Percentiles rank a stretch among this genome's conserved stretches.
Evolutionary conservation across 2,888 invertebrate genomes (phyloP).

Genomic region (Lottia scabra): DNA sequence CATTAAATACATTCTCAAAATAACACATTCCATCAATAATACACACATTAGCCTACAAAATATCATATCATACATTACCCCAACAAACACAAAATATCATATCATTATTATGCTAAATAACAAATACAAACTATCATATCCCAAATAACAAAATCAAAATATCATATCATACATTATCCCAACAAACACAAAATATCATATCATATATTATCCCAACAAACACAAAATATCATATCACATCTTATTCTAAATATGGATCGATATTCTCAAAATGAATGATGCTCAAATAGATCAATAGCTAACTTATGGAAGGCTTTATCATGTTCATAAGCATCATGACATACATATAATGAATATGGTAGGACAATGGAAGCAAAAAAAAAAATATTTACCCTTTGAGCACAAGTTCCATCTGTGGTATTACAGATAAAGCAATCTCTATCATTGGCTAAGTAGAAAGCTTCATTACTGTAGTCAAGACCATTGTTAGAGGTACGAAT

Average conservation of each 20-base stretch:
- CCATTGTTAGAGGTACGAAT: conserved; percentile 33
- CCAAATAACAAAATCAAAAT: background rate
- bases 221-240: no score
- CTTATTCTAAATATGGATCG: no score
- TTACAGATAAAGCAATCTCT: conserved; percentile 38
- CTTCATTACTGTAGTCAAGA: conserved; percentile 18
- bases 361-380: no score
- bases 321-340: no score
- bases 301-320: no score
- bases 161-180: background rate
- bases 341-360: no score
- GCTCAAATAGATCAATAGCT: no score
- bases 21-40: conserved; percentile 42
- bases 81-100: background rate
- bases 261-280: no score
- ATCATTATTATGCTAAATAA: background rate
- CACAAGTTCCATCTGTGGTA: conserved; percentile 26
- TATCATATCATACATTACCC: background rate
- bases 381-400: conserved; percentile 30
- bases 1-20: conserved; percentile 33
- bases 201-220: no score
- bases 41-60: conserved; percentile 38
- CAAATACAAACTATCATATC: background rate
- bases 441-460: conserved; percentile 31
- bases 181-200: no score